Conservation (phyloP, 1,140 invertebrate genomes). For the Trichonephila clavipes region DNA sequence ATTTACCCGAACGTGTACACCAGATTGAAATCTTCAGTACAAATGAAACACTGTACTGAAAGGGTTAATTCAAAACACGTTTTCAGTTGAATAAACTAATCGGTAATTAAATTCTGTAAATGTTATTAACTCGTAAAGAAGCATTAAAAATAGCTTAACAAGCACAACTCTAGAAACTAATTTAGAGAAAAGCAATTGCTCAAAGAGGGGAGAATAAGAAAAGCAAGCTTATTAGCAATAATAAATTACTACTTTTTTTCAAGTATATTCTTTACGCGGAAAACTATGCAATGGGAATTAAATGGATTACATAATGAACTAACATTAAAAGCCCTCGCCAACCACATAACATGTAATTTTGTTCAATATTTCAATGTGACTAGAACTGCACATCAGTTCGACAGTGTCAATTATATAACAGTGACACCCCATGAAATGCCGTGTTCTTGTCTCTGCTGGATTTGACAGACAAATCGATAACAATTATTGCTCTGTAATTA, state of each 20-base stretch:
- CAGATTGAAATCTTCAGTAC: neutral
- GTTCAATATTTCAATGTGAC: conserved; percentile 45
- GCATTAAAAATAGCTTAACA: neutral
- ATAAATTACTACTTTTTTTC: neutral
- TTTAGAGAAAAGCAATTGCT: neutral
- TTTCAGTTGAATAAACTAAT: neutral
- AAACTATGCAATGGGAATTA: neutral
- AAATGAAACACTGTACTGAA: neutral
- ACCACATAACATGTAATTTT: conserved; percentile 45
- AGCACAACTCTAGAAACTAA: neutral
- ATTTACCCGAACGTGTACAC: neutral
- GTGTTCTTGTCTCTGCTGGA: conserved; percentile 9
- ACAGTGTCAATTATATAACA: conserved; percentile 24
- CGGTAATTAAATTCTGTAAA: conserved; percentile 20
- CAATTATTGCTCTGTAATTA: conserved; percentile 53
- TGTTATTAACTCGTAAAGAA: neutral
- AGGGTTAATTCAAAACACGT: neutral
- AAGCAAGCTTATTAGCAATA: neutral
- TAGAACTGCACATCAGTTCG: neutral
- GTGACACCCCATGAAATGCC: conserved; percentile 31
- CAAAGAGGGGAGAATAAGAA: neutral
- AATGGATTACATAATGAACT: conserved; percentile 25
- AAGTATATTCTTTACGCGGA: neutral
- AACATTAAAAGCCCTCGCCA: conserved; percentile 14
- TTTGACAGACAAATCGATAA: conserved; percentile 44